Percentiles rank a stretch among this genome's conserved stretches.
Evolutionary conservation across 53 echinoderm and acorn worm genomes (phyloP).

Genomic region (Arbacia lixula): DNA sequence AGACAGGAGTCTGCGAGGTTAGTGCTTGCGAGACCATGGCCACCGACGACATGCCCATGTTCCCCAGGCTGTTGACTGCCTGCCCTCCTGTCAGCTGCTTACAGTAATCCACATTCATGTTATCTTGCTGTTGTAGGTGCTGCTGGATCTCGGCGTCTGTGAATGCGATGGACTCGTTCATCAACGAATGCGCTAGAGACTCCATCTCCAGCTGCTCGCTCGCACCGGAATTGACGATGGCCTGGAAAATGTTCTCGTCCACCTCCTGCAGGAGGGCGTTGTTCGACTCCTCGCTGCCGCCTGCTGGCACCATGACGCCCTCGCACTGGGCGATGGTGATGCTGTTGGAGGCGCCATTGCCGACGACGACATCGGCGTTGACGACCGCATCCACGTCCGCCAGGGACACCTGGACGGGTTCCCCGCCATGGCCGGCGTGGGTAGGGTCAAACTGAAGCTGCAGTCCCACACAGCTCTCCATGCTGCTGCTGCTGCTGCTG

Average conservation of each 20-base stretch:
- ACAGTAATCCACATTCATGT: conserved; percentile 43
- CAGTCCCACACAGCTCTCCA: conserved; percentile 58
- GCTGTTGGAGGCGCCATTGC: conserved; percentile 12
- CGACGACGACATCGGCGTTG: conserved; percentile 38
- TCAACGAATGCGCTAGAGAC: conserved; percentile 31
- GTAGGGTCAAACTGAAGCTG: conserved; percentile 57
- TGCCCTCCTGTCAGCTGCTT: conserved; percentile 17
- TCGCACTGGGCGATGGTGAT: conserved; percentile 34
- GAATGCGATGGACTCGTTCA: conserved; percentile 32
- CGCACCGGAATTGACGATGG: conserved; percentile 48
- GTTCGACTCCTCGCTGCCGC: conserved; percentile 36
- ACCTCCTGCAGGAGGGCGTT: conserved; percentile 48
- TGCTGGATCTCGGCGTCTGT: conserved; percentile 45
- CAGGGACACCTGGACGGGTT: conserved; percentile 53
- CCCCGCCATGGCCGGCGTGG: conserved; percentile 47
- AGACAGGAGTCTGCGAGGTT: conserved; percentile 18
- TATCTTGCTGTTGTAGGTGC: conserved; percentile 48
- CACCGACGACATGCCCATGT: conserved; percentile 34
- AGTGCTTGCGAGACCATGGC: conserved; percentile 38
- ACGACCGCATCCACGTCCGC: conserved; percentile 52
- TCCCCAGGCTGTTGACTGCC: conserved; percentile 17
- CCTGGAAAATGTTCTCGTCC: conserved; percentile 48
- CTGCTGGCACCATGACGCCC: conserved; percentile 51
- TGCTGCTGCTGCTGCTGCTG: conserved; percentile 10
- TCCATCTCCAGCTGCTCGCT: conserved; percentile 59